Conservation (phyloP, 2,797 vertebrate genomes). For the Protosalanx chinensis region DNA sequence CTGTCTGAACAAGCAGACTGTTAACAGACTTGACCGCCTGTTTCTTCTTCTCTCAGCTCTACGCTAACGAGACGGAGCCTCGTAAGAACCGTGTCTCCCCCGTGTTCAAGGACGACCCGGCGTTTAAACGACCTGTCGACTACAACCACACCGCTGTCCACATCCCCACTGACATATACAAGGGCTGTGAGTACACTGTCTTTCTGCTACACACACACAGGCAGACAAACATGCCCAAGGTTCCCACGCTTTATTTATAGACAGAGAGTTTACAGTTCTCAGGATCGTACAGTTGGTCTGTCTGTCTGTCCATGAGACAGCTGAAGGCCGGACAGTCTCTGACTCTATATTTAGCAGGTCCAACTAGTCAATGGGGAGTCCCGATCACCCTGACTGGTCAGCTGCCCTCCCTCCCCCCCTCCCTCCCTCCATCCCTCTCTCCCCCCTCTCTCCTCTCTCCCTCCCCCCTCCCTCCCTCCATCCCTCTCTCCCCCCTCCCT, state of each 20-base stretch:
- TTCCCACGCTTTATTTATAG: slow-evolving; percentile 5
- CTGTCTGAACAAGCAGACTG: no score
- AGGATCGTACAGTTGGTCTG: slow-evolving; percentile 17
- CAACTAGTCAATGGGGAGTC: slow-evolving; percentile 33
- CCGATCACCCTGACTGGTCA: slow-evolving; percentile 51
- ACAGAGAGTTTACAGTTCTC: slow-evolving; percentile 36
- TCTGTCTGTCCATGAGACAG: background rate
- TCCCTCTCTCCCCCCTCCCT: background rate
- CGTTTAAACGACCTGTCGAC: slow-evolving; percentile 84
- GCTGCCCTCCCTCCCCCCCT: slow-evolving; percentile 52
- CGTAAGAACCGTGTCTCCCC: slow-evolving; percentile 76
- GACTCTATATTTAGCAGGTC: slow-evolving; percentile 52
- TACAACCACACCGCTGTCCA: slow-evolving; percentile 93
- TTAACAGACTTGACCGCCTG: no score
- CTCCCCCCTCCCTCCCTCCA: background rate
- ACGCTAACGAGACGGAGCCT: slow-evolving; percentile 75
- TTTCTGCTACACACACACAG: no score
- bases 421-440: background rate
- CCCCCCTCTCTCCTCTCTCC: slow-evolving; percentile 2
- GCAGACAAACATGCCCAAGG: no score
- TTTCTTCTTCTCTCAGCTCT: slow-evolving; percentile 61
- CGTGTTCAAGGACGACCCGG: slow-evolving; percentile 81
- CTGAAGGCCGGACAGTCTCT: slow-evolving; percentile 20
- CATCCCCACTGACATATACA: slow-evolving; percentile 96
- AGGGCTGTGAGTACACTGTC: slow-evolving; percentile 88